Conservation (phyloP, 2,888 invertebrate species). For the Ophion costatus region DNA sequence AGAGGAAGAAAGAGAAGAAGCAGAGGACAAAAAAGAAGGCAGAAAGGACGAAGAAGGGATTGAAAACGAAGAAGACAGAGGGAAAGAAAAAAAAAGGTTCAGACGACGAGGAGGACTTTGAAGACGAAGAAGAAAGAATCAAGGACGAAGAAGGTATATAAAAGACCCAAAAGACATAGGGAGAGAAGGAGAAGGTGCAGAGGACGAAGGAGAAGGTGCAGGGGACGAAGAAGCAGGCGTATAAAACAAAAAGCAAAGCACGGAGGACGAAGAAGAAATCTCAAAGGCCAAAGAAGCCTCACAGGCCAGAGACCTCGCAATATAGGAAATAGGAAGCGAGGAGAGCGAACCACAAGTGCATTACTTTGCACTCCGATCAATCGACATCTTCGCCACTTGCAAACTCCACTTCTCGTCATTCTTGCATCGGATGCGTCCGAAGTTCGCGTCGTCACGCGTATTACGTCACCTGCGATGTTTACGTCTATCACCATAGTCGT, state of each 20-base stretch:
- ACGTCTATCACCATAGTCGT: not conserved
- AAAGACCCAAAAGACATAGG: no score
- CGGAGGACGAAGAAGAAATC: not conserved
- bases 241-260: no score
- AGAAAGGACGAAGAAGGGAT: not conserved
- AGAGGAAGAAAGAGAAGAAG: not conserved
- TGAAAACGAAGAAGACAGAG: not conserved
- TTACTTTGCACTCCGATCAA: not conserved
- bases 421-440: not conserved
- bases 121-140: not conserved
- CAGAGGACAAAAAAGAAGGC: not conserved
- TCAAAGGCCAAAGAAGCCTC: not conserved
- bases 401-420: not conserved
- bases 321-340: no score
- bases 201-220: not conserved
- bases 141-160: not conserved
- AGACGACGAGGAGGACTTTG: not conserved
- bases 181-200: not conserved
- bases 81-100: not conserved
- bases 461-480: constrained; percentile 46
- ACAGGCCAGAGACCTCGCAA: not conserved
- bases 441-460: constrained; percentile 25
- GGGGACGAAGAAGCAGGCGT: not conserved
- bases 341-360: no score
- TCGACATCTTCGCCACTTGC: not conserved